Conservation (phyloP, 2,113 vertebrate species). For the Rhinopomastus cyanomelas region DNA sequence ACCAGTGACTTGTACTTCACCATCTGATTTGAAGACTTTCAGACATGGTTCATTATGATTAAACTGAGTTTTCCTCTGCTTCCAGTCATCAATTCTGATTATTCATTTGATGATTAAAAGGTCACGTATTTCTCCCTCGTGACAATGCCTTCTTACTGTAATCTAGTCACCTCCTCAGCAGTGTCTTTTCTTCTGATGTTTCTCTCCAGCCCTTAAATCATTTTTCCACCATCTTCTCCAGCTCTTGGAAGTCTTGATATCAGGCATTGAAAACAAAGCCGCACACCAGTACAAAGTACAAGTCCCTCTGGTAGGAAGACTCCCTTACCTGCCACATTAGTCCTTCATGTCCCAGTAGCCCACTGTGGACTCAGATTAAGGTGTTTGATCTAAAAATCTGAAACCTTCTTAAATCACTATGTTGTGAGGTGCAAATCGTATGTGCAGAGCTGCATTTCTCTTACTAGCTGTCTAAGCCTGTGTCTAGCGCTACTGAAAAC, state of each 20-base stretch:
- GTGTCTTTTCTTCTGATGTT: neutral
- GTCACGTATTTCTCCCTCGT: neutral
- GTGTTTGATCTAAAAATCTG: neutral
- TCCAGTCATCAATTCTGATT: neutral
- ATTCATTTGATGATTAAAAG: neutral
- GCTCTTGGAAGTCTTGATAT: neutral
- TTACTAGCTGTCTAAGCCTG: neutral
- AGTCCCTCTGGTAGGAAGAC: neutral
- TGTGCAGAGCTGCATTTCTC: neutral
- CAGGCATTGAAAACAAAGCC: neutral
- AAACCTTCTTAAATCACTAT: neutral
- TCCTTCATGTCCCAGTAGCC: neutral
- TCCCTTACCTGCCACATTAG: neutral
- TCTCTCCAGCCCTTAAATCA: neutral
- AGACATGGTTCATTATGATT: neutral
- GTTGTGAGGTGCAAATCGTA: neutral
- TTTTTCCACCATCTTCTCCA: neutral
- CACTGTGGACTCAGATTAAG: neutral
- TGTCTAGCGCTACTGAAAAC: neutral
- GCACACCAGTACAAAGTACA: neutral
- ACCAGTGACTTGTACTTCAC: rapidly evolving
- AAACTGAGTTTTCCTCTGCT: neutral
- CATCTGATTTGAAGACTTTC: neutral
- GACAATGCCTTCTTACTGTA: neutral
- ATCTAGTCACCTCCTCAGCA: neutral